phyloP scores from a whole-genome alignment of 2,113 vertebrate species.

The Hymenochirus boettgeri region DNA sequence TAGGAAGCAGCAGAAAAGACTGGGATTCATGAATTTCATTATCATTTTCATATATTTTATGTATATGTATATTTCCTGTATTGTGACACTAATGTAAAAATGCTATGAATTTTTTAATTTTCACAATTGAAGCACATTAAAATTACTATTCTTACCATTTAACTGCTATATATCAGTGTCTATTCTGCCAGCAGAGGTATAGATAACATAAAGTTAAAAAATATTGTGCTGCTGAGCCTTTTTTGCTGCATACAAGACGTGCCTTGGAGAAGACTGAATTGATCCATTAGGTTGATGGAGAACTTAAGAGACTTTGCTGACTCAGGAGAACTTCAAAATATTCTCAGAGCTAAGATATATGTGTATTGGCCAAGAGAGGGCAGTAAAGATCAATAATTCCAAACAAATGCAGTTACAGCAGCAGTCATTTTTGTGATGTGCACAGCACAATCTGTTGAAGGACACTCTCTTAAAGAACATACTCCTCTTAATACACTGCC shows the following conservation, averaged over 20 bases:
- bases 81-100: no score
- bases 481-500: not conserved
- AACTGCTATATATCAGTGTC: not conserved
- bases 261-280: conserved; percentile 38
- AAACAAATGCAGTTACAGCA: conserved; percentile 26
- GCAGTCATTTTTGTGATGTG: conserved; percentile 40
- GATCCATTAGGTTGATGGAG: conserved; percentile 25
- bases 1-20: no score
- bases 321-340: conserved; percentile 8
- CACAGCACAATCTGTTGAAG: conserved; percentile 38
- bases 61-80: no score
- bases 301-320: conserved; percentile 4
- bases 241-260: conserved; percentile 28
- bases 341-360: conserved; percentile 12
- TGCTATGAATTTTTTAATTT: no score
- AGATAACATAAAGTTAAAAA: conserved; percentile 21
- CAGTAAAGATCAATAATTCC: conserved; percentile 53
- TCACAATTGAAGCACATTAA: no score
- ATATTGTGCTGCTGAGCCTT: conserved; percentile 28
- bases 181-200: conserved; percentile 8
- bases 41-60: no score
- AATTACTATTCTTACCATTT: no score
- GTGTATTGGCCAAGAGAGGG: conserved; percentile 61
- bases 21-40: no score
- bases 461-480: conserved; percentile 28